A percentile compares a stretch with the other conserved stretches of the same genome.
phyloP scores from a whole-genome alignment of 2,888 invertebrate species.

The Drosophila phalerata region DNA sequence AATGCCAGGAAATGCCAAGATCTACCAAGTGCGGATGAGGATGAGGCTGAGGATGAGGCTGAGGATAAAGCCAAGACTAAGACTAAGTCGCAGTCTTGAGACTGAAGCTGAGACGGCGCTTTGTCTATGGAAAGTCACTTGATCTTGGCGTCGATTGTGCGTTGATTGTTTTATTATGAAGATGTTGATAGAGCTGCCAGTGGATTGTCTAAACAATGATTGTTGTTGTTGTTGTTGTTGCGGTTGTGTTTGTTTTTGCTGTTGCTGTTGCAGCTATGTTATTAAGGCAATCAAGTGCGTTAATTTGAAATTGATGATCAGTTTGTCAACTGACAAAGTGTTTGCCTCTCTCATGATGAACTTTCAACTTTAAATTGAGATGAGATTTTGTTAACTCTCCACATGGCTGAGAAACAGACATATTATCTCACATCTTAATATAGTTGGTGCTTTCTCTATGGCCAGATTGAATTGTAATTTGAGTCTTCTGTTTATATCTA shows the following conservation, averaged over 20 bases:
- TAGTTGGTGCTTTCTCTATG: conserved; percentile 22
- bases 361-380: conserved; percentile 27
- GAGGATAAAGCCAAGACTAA: conserved; percentile 15
- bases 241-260: conserved; percentile 23
- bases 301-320: conserved; percentile 64
- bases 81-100: conserved; percentile 10
- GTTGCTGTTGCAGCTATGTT: conserved; percentile 61
- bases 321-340: conserved; percentile 61
- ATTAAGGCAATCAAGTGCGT: conserved; percentile 73
- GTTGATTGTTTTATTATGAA: conserved; percentile 81
- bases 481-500: conserved; percentile 47
- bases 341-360: conserved; percentile 9
- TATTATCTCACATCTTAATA: conserved; percentile 15
- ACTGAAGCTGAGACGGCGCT: conserved; percentile 25
- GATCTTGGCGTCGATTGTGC: conserved; percentile 77
- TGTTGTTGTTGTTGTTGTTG: conserved; percentile 24
- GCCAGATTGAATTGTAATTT: conserved; percentile 3
- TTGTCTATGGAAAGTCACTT: conserved; percentile 77
- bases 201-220: conserved; percentile 49
- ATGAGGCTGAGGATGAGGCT: conserved; percentile 39
- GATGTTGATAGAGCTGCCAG: conserved; percentile 73
- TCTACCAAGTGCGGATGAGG: conserved; percentile 49
- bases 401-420: conserved; percentile 13
- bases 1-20: conserved; percentile 77
- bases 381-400: not conserved